phyloP scores from a whole-genome alignment of 2,888 invertebrate species.

The Cremastobaeus sp. region DNA sequence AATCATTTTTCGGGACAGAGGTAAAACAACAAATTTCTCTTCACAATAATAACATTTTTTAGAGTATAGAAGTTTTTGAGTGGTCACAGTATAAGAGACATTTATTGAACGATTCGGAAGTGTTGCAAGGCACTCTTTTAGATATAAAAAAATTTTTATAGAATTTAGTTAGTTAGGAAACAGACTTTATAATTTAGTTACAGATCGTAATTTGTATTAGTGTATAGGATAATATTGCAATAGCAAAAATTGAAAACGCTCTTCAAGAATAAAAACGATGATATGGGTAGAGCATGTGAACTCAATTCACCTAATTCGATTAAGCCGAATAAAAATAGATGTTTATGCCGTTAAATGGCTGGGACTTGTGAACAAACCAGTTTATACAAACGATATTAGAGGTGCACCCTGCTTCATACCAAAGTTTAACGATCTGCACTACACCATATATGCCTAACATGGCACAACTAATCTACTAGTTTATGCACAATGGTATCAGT shows the following conservation, averaged over 20 bases:
- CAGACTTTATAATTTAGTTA: no score
- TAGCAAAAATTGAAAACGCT: not conserved
- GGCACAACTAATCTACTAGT: conserved; percentile 14
- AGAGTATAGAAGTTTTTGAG: no score
- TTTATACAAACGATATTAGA: conserved; percentile 33
- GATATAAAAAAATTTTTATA: no score
- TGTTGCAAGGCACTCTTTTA: no score
- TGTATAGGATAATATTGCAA: no score
- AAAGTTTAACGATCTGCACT: conserved; percentile 27
- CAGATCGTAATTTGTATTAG: no score
- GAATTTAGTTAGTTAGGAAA: no score
- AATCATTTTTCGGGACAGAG: no score
- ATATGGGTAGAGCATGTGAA: not conserved
- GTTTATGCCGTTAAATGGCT: conserved; percentile 34
- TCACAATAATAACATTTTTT: no score
- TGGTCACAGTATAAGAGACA: no score
- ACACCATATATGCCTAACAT: conserved; percentile 37
- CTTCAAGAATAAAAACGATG: conserved; percentile 13
- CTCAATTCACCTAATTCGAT: conserved; percentile 28
- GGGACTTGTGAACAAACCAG: conserved; percentile 39
- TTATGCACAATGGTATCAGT: conserved; percentile 38
- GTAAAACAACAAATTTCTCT: no score
- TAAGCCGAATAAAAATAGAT: conserved; percentile 32
- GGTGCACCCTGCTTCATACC: conserved; percentile 1
- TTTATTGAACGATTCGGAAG: no score